Conservation (phyloP, 2,888 invertebrate species). For the Acanthosoma haemorrhoidale region DNA sequence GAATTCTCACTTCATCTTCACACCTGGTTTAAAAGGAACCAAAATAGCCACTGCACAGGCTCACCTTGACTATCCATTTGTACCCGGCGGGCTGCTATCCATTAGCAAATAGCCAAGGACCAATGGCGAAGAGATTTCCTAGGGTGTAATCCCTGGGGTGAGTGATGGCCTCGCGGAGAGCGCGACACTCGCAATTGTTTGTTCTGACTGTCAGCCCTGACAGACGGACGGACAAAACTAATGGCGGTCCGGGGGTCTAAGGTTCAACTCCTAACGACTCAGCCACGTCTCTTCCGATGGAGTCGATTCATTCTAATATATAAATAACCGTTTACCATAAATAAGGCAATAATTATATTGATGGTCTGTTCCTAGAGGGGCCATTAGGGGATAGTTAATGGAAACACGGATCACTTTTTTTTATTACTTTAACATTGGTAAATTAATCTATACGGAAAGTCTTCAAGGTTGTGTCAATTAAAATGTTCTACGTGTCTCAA, state of each 20-base stretch:
- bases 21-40: not conserved
- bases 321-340: conserved; percentile 15
- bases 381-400: not conserved
- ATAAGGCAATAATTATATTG: not conserved
- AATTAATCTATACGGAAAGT: no score
- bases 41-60: not conserved
- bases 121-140: no score
- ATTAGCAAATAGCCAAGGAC: not conserved
- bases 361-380: not conserved
- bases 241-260: not conserved
- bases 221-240: not conserved
- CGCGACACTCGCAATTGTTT: not conserved
- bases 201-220: not conserved
- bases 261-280: not conserved
- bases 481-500: no score
- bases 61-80: not conserved
- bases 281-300: not conserved
- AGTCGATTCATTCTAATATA: conserved; percentile 3
- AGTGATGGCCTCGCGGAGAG: not conserved
- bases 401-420: no score
- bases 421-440: no score
- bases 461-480: no score
- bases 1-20: not conserved
- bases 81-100: not conserved
- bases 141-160: no score